Evolutionary conservation across 2,888 invertebrate species (phyloP).

Genomic region (Drosophila tripunctata): DNA sequence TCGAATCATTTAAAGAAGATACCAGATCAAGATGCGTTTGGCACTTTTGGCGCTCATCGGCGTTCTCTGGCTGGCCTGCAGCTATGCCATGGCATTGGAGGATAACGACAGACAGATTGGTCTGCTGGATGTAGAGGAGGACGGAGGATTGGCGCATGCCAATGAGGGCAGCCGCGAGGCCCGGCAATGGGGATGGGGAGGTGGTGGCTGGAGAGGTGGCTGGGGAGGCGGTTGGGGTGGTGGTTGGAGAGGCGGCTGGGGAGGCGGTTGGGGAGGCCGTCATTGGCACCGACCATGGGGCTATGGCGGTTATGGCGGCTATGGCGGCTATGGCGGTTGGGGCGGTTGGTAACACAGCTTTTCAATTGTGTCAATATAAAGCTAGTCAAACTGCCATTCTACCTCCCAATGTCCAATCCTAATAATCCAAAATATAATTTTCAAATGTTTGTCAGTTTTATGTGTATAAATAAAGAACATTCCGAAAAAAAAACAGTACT

Average conservation of each 20-base stretch:
- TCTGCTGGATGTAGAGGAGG: slow-evolving; percentile 2
- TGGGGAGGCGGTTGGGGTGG: slow-evolving; percentile 2
- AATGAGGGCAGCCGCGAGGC: slow-evolving; percentile 2
- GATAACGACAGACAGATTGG: neutral
- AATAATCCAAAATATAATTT: neutral
- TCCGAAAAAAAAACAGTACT: neutral
- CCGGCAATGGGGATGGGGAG: slow-evolving; percentile 3
- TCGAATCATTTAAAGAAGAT: neutral
- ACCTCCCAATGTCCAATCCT: neutral
- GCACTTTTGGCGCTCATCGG: slow-evolving; percentile 28
- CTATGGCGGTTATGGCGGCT: neutral
- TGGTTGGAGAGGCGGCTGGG: neutral
- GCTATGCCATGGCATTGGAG: neutral
- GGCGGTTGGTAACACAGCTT: slow-evolving; percentile 1
- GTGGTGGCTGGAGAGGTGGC: neutral
- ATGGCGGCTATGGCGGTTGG: neutral
- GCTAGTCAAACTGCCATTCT: slow-evolving; percentile 1
- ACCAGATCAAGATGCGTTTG: slow-evolving; percentile 16
- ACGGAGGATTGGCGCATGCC: slow-evolving; percentile 1
- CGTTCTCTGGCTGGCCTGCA: slow-evolving; percentile 36
- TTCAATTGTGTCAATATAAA: neutral
- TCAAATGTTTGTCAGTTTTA: neutral
- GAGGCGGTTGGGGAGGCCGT: neutral
- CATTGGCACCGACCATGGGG: neutral
- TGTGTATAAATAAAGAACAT: slow-evolving; percentile 26